Base-by-base conservation (phyloP, 2,888 invertebrate species). In the Sphaerophoria rueppellii region DNA sequence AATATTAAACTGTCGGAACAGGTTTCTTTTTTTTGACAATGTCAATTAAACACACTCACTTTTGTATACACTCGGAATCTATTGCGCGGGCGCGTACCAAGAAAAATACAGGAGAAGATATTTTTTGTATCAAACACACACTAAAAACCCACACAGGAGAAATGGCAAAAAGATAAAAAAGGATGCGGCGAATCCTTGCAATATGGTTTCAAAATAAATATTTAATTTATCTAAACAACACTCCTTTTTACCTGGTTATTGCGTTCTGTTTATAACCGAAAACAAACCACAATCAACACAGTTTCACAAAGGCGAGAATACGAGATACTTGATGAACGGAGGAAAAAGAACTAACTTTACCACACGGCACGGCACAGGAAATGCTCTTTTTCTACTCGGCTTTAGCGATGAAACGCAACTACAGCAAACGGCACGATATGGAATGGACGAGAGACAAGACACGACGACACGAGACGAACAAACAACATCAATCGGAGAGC, bases 401-500 rank as follows among this genome's bases (percentile, higher is more conserved):
- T 35, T 50, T 2, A 24, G 24, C 65, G 35, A 70, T 67, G 46
- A 57, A 76, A 40, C 76, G 60, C 78, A 75, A 79, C 82, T 52
- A 78, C 50, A 24, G 76, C 63, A 9, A 35, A 60, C 60, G 35
- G 37, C 16, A 58, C 57, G 24, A 60, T 16, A 50, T 16, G 9
- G 43, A 9, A 9, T 11, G 7, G 40, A 43, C 43, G 43, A 43
- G 4, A 3, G 6, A 9, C 4, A 43, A 9, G 40, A 11, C 40
- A 11, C 7, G 50, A 50, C 16, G 73, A 63, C 69, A 65, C 24
- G 24, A 24, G 24, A 82, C 46, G 67, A 54, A 67, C 40, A 81
- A 81, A 70, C 72, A 83, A 85, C 61, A 72, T 81, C 81, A 85
- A 85, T 85, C 81, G 72, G 72, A 85, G 85, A 85, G 85, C 85